Base-by-base conservation (phyloP, 1,140 invertebrate genomes). In the Hycleus cichorii region DNA sequence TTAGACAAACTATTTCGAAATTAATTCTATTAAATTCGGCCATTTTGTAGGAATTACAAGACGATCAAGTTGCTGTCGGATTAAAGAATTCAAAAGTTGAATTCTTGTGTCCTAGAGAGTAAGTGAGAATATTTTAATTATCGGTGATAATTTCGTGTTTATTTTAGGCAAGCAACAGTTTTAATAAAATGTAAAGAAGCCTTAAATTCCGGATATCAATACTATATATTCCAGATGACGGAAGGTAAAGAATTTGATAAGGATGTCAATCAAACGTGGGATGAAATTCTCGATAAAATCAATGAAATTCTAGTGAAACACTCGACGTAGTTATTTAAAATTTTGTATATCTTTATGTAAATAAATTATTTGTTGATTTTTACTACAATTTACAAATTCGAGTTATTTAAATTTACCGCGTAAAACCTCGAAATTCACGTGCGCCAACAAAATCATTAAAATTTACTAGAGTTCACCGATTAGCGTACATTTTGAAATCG, bases 171-270 rank as follows among this genome's bases (percentile, higher is more conserved):
- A 58, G 72, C 71, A 4, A 32, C 57, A 9, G 9, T 58, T 11
- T 56, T 74, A 46, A 49, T 62, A 11, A 52, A 65, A 49, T 72
- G 70, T 62, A 72, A 70, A 62, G 46, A 66, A 45, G 59, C 62
- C 9, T 38, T 74, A 38, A 43, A 59, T 6, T 26, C 50, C 6
- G 57, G 52, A 18, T 64, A 69, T 10, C 47, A 59, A 47, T 72
- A 72, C 58, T 67, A 65, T 38, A 63, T 72, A 42, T 66, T 61
- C 49, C 70, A 72, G 53, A 57, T 74, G 47, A 72, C 71, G 1
- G 58, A 62, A 52, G 63, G 61, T n/a, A 62, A 59, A 3, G 60
- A 67, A n/a, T 47, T 49, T 18, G 63, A 65, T 57, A 8, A n/a
- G 39, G 38, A 60, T 39, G 32, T 68, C 7, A 63, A 66, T 47